Conservation (phyloP, 2,797 vertebrate genomes). For the Botia kubotai region DNA sequence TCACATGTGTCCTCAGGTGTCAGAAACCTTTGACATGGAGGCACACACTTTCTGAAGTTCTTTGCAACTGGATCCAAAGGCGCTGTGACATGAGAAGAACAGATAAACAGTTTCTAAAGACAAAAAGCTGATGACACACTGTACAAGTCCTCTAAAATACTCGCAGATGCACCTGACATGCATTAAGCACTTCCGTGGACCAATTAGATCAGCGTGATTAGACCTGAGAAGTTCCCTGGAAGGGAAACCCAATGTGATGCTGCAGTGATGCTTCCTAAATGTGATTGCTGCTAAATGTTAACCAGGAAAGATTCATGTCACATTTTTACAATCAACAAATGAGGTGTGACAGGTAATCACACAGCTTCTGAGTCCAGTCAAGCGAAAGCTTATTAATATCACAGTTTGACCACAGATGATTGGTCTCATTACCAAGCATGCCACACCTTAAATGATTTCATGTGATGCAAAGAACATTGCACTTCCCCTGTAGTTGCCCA, state of each 20-base stretch:
- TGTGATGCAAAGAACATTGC: constrained; percentile 35
- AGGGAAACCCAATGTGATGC: background rate
- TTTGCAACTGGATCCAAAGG: too few species aligned
- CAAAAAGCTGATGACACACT: too few species aligned
- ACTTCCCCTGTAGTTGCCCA: background rate
- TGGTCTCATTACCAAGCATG: constrained; percentile 47
- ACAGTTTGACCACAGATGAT: constrained; percentile 60
- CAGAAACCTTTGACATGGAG: too few species aligned
- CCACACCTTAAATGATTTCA: constrained; percentile 51
- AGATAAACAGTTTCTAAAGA: too few species aligned
- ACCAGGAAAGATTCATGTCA: constrained; percentile 51
- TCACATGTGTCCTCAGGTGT: too few species aligned
- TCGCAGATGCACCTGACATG: too few species aligned
- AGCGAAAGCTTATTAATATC: constrained; percentile 55
- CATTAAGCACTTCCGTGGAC: too few species aligned
- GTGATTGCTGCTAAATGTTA: constrained; percentile 47
- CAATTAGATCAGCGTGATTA: too few species aligned
- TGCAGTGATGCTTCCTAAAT: background rate
- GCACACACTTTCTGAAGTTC: too few species aligned
- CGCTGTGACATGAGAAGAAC: too few species aligned
- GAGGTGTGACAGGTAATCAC: constrained; percentile 62
- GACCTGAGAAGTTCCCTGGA: too few species aligned
- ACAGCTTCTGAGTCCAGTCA: constrained; percentile 48
- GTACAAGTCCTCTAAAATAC: too few species aligned
- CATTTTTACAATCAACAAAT: constrained; percentile 61